These are phyloP conservation scores for Melanotaenia pygmaea DNA, from an alignment of 2,797 vertebrate species.

Conservation along the genomic window DNA sequence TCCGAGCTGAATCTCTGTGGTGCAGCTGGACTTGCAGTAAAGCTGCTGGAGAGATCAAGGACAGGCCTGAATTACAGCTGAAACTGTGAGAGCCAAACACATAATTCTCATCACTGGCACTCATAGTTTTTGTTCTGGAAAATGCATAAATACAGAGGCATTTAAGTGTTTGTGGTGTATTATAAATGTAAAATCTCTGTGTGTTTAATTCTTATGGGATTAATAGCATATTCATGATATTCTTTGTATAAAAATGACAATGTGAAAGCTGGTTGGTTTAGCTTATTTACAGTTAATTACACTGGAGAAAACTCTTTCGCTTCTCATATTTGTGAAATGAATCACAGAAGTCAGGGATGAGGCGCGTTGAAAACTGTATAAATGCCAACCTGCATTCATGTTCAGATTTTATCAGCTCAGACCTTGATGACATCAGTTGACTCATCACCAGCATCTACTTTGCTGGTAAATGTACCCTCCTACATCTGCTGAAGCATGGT, in stretches of 20 bases:
- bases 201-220: no score
- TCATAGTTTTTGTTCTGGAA: conserved; percentile 18
- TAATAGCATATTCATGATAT: no score
- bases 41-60: conserved; percentile 26
- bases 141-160: conserved; percentile 31
- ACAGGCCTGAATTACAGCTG: conserved; percentile 12
- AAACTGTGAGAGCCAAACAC: conserved; percentile 25
- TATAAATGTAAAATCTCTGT: background rate
- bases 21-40: background rate
- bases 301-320: background rate
- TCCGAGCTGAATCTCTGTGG: conserved; percentile 24
- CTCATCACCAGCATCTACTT: no score
- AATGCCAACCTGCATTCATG: no score
- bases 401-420: no score
- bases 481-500: no score
- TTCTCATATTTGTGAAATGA: background rate
- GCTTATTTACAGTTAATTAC: background rate
- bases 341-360: no score
- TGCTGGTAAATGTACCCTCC: no score
- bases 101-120: conserved; percentile 33
- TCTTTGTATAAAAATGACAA: background rate
- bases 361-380: no score
- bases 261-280: background rate
- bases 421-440: no score
- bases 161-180: conserved; percentile 39